Conservation (phyloP, 2,888 invertebrate genomes). For the Carpatolechia fugitivella region DNA sequence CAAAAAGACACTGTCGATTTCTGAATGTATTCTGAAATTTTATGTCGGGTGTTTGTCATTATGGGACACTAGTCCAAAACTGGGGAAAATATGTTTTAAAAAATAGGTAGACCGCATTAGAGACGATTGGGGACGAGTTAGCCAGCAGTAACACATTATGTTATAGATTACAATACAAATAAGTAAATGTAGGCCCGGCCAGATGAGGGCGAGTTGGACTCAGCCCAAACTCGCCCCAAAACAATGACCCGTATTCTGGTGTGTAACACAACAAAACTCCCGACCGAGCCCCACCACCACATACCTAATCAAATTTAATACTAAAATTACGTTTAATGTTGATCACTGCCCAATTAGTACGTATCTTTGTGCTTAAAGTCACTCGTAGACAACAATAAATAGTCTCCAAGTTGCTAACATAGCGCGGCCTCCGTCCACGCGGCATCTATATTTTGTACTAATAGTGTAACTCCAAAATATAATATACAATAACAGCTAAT, state of each 20-base stretch:
- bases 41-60: not conserved
- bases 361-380: constrained; percentile 77
- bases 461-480: constrained; percentile 74
- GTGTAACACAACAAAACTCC: constrained; percentile 67
- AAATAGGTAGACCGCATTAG: constrained; percentile 25
- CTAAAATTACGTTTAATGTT: constrained; percentile 78
- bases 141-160: constrained; percentile 61
- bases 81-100: too few relatives aligned
- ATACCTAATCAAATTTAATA: constrained; percentile 74
- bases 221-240: constrained; percentile 50
- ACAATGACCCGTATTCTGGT: constrained; percentile 73
- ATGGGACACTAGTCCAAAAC: too few relatives aligned
- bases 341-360: constrained; percentile 79
- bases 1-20: not conserved
- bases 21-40: not conserved
- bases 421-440: constrained; percentile 65
- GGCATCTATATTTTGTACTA: constrained; percentile 60
- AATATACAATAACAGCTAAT: constrained; percentile 76
- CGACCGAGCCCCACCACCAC: constrained; percentile 63
- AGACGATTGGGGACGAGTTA: constrained; percentile 38
- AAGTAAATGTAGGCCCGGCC: constrained; percentile 56
- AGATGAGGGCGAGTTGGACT: constrained; percentile 49
- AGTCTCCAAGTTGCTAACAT: constrained; percentile 61
- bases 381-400: constrained; percentile 73
- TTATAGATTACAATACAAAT: constrained; percentile 68